Conservation (phyloP, 92 coral and sea anemone genomes). For the Epizoanthus ramosus region DNA sequence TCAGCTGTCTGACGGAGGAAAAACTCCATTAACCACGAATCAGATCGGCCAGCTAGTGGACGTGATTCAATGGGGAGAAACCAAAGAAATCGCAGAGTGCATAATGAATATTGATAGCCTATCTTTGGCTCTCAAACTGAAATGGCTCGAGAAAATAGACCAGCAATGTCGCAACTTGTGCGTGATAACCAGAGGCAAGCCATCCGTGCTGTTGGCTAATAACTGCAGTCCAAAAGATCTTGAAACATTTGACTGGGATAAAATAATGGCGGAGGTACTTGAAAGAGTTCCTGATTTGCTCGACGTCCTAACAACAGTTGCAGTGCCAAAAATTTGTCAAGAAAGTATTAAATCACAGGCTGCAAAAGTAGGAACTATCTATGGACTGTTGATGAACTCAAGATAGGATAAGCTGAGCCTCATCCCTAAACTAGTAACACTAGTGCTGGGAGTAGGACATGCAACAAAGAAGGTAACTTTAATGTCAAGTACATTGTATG, state of each 20-base stretch:
- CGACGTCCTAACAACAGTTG: constrained; percentile 48
- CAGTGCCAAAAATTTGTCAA: constrained; percentile 42
- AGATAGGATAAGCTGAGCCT: constrained; percentile 50
- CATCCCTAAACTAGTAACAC: constrained; percentile 41
- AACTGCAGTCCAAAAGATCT: constrained; percentile 3
- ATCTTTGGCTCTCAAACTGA: neutral
- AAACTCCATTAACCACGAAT: too few species aligned
- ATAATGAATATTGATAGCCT: neutral
- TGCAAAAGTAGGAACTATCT: constrained; percentile 45
- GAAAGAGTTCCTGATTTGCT: constrained; percentile 58
- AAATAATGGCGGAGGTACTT: constrained; percentile 29
- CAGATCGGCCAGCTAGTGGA: too few species aligned
- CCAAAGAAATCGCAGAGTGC: too few species aligned
- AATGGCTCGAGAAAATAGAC: constrained; percentile 28
- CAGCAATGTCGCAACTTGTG: constrained; percentile 32
- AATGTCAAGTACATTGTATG: too few species aligned
- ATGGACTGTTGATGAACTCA: constrained; percentile 37
- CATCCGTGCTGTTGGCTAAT: constrained; percentile 30
- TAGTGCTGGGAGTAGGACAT: constrained; percentile 56
- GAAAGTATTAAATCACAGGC: constrained; percentile 41
- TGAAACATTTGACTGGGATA: constrained; percentile 26
- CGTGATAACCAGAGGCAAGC: constrained; percentile 22
- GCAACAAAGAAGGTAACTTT: constrained; percentile 56
- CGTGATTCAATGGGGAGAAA: too few species aligned
- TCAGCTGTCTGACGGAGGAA: too few species aligned